These are phyloP conservation scores for Pyrocephalus nanus DNA, from an alignment of 2,797 vertebrate species.

Conservation along the genomic window DNA sequence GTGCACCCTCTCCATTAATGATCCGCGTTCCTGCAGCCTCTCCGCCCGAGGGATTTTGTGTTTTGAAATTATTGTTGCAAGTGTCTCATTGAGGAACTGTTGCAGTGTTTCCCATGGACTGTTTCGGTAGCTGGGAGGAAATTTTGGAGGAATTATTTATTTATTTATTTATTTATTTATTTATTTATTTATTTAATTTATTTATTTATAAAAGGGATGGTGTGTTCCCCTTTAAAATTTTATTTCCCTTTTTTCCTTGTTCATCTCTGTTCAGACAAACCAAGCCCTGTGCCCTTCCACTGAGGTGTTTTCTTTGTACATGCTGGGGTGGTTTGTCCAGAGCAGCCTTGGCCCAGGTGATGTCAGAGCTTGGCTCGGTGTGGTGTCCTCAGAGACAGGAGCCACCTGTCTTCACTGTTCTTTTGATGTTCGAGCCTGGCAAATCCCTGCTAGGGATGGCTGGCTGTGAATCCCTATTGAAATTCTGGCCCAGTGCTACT, in stretches of 20 bases:
- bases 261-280: neutral
- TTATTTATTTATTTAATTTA: too few species aligned
- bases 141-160: neutral
- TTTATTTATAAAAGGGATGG: neutral
- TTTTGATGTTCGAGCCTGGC: neutral
- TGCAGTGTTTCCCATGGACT: neutral
- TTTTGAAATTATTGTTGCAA: neutral
- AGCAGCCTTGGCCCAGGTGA: neutral
- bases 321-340: neutral
- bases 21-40: neutral
- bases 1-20: neutral
- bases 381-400: neutral
- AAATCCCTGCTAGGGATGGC: neutral
- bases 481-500: neutral
- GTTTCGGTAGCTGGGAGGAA: neutral
- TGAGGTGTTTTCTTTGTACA: neutral
- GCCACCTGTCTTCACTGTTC: neutral
- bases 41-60: neutral
- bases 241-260: neutral
- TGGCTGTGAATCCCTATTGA: neutral
- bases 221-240: neutral
- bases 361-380: neutral
- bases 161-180: neutral
- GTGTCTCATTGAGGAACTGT: neutral
- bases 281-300: accelerated